phyloP scores from a whole-genome alignment of 2,797 vertebrate genomes.

The Eupleurogrammus muticus region DNA sequence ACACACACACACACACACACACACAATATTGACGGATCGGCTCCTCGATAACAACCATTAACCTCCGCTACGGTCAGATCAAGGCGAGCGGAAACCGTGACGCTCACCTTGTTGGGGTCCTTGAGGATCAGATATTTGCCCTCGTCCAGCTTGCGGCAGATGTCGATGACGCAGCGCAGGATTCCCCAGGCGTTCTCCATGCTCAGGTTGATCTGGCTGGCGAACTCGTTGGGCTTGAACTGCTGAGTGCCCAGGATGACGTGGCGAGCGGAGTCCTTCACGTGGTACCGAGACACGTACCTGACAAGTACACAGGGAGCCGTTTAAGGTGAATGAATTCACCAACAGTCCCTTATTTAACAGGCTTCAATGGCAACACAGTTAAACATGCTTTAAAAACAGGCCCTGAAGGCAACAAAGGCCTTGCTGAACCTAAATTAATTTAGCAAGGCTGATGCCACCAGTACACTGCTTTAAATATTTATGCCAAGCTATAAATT shows the following conservation, averaged over 20 bases:
- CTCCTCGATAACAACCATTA: no score
- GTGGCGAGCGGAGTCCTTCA: slow-evolving; percentile 95
- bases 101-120: slow-evolving; percentile 95
- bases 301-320: slow-evolving; percentile 61
- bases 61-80: no score
- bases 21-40: neutral
- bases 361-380: neutral
- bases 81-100: neutral
- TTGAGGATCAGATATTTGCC: slow-evolving; percentile 99
- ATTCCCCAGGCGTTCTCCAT: slow-evolving; percentile 99
- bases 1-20: neutral
- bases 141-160: slow-evolving; percentile 98
- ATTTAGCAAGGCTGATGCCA: no score
- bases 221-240: slow-evolving; percentile 99
- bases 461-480: no score
- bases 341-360: neutral
- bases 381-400: no score
- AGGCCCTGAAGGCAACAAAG: no score
- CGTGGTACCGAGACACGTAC: slow-evolving; percentile 97
- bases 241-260: slow-evolving; percentile 98
- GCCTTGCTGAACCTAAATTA: no score
- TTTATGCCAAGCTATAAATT: neutral
- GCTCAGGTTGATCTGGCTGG: slow-evolving; percentile 99
- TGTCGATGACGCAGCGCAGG: slow-evolving; percentile 96
- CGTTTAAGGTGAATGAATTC: neutral